phyloP scores from a whole-genome alignment of 2,888 invertebrate species.

The Celastrina argiolus region DNA sequence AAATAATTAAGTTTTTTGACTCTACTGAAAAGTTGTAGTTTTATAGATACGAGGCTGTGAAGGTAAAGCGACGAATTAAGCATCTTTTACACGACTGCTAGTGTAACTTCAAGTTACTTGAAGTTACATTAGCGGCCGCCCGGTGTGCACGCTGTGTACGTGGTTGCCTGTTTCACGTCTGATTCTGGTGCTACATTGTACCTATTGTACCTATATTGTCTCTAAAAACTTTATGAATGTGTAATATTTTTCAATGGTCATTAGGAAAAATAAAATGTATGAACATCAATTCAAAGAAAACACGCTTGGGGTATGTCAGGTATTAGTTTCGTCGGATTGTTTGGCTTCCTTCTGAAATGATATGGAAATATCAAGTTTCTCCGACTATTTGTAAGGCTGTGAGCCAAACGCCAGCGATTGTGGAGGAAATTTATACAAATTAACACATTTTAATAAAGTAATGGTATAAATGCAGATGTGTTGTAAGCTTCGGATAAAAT shows the following conservation, averaged over 20 bases:
- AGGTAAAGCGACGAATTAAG: too few relatives aligned
- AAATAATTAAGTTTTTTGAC: too few relatives aligned
- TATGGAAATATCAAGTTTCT: background rate
- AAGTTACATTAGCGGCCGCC: background rate
- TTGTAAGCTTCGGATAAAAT: slow-evolving; percentile 24
- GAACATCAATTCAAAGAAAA: background rate
- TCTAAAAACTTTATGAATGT: background rate
- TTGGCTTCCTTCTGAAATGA: background rate
- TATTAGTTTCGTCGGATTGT: background rate
- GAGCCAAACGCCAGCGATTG: background rate
- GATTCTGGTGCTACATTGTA: background rate
- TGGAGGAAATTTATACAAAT: background rate
- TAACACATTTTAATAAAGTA: slow-evolving; percentile 19
- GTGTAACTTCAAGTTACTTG: background rate
- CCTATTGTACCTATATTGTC: too few relatives aligned
- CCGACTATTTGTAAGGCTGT: background rate
- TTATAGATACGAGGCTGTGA: too few relatives aligned
- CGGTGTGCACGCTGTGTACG: background rate
- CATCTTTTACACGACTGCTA: too few relatives aligned
- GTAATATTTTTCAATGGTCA: background rate
- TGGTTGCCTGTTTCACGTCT: background rate
- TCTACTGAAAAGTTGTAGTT: too few relatives aligned
- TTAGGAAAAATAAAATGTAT: background rate
- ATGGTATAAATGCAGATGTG: slow-evolving; percentile 21
- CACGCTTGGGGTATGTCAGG: background rate